Percentiles rank a stretch among this genome's conserved stretches.
Evolutionary conservation across 2,888 invertebrate genomes (phyloP).

Genomic region (Hirudinaria manillensis): DNA sequence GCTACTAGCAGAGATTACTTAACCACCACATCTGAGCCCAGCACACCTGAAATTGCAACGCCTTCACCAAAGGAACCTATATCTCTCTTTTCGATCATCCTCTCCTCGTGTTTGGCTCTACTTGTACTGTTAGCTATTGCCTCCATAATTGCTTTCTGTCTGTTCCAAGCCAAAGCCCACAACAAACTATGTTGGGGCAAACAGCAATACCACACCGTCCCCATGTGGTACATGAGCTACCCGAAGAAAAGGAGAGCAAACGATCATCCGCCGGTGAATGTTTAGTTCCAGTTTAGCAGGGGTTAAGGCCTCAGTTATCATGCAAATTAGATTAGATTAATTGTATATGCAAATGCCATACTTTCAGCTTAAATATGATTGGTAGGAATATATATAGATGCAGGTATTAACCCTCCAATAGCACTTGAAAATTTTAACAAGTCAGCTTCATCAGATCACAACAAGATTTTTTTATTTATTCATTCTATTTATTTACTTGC

Average conservation of each 20-base stretch:
- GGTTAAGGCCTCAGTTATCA: too few relatives aligned
- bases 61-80: background rate
- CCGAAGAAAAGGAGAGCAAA: background rate
- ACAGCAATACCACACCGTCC: constrained; percentile 37
- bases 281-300: too few relatives aligned
- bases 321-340: too few relatives aligned
- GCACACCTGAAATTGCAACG: background rate
- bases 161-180: constrained; percentile 36
- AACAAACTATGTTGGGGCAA: constrained; percentile 38
- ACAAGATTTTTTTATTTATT: too few relatives aligned
- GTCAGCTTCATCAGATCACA: too few relatives aligned
- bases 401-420: too few relatives aligned
- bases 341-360: too few relatives aligned
- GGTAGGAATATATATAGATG: too few relatives aligned
- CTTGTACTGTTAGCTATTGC: constrained; percentile 29
- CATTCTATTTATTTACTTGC: too few relatives aligned
- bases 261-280: too few relatives aligned
- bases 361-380: too few relatives aligned
- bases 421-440: too few relatives aligned
- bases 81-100: constrained; percentile 1
- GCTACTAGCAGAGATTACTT: background rate
- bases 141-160: constrained; percentile 36
- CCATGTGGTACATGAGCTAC: constrained; percentile 34
- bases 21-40: background rate
- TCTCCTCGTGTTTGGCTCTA: constrained; percentile 24